Conservation (phyloP, 2,113 vertebrate genomes). For the Corythornis madagascariensis region DNA sequence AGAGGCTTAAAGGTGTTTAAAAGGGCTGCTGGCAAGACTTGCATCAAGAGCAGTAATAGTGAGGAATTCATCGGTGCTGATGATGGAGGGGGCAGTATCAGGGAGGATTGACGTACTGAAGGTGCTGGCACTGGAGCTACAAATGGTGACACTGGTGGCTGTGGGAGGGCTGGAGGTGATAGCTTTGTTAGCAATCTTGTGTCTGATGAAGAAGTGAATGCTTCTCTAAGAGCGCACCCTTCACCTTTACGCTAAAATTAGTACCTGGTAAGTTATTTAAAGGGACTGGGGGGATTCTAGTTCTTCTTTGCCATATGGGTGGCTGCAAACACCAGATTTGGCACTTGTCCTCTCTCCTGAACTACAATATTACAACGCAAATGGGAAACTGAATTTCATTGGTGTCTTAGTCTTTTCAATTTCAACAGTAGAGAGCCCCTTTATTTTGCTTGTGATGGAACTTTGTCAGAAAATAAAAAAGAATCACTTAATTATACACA, state of each 20-base stretch:
- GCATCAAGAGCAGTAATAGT: conserved; percentile 3
- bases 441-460: not conserved
- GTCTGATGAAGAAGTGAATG: conserved; percentile 31
- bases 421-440: not conserved
- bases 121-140: conserved; percentile 39
- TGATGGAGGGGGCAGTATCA: conserved; percentile 48
- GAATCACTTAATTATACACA: not conserved
- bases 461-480: not conserved
- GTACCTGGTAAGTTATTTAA: not conserved
- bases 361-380: not conserved
- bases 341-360: not conserved
- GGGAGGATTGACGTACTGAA: not conserved
- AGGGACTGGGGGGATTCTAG: not conserved
- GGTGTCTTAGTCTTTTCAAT: not conserved
- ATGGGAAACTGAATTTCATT: not conserved
- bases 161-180: conserved; percentile 47
- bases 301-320: not conserved
- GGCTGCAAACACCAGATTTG: not conserved
- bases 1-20: conserved; percentile 62
- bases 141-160: conserved; percentile 38
- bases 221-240: not conserved
- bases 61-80: conserved; percentile 12
- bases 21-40: conserved; percentile 43
- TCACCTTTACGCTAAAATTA: conserved; percentile 28
- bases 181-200: conserved; percentile 45